Percentiles rank a stretch among this genome's conserved stretches.
These are phyloP conservation scores for Canis aureus DNA, from an alignment of 2,113 vertebrate genomes.

Conservation along the genomic window DNA sequence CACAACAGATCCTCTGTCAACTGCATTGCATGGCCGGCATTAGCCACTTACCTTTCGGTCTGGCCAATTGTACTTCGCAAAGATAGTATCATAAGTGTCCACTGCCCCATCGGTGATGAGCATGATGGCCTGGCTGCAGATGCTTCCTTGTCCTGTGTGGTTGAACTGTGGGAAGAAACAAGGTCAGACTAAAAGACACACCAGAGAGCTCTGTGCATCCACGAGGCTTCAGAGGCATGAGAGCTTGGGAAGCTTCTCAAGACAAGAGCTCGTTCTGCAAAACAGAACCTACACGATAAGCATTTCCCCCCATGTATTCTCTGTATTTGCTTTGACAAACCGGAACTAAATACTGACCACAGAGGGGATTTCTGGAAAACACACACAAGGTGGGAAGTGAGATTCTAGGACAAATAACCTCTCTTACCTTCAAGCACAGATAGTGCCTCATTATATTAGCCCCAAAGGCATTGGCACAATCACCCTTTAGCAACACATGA, in stretches of 20 bases:
- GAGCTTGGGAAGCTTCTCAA: neutral
- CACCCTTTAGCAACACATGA: neutral
- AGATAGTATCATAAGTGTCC: conserved; percentile 97
- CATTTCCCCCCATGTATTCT: rapidly evolving
- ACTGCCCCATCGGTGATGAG: conserved; percentile 98
- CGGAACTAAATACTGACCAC: neutral
- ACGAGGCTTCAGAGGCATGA: neutral
- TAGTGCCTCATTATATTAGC: neutral
- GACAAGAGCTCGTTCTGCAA: neutral
- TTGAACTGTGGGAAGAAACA: conserved; percentile 92
- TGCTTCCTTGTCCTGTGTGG: conserved; percentile 97
- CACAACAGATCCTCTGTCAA: neutral
- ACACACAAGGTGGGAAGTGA: neutral
- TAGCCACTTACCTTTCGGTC: conserved; percentile 94
- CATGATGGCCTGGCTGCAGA: conserved; percentile 99
- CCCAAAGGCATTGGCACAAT: neutral
- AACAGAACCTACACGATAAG: neutral
- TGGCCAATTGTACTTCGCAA: conserved; percentile 98
- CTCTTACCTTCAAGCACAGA: neutral
- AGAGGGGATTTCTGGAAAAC: neutral
- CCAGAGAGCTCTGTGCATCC: neutral
- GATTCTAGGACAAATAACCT: neutral
- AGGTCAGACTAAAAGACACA: neutral
- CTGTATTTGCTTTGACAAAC: neutral
- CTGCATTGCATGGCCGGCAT: neutral